phyloP scores from a whole-genome alignment of 2,113 vertebrate genomes.

The Octodon degus region DNA sequence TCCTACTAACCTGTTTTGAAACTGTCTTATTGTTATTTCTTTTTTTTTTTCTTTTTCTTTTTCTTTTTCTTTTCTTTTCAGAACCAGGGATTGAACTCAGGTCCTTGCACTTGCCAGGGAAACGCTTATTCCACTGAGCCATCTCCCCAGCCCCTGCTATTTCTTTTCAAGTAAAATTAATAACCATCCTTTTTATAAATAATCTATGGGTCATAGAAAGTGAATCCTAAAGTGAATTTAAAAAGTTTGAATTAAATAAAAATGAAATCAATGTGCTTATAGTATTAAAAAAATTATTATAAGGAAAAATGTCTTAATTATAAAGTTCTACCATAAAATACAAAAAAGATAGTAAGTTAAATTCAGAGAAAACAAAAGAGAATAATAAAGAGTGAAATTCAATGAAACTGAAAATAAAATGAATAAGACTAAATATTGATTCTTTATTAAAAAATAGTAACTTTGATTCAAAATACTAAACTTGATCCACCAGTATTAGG shows the following conservation, averaged over 20 bases:
- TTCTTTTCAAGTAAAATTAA: too few species aligned
- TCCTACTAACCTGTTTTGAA: too few species aligned
- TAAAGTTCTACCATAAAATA: not conserved
- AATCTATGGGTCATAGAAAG: too few species aligned
- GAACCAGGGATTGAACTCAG: too few species aligned
- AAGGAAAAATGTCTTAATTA: not conserved
- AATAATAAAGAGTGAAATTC: not conserved
- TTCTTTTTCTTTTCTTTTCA: too few species aligned
- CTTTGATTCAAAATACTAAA: not conserved
- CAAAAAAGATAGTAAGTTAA: not conserved
- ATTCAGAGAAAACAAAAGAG: not conserved
- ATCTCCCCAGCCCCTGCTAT: too few species aligned
- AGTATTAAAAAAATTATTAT: not conserved
- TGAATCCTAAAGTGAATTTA: not conserved
- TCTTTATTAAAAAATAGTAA: not conserved
- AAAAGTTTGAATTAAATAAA: not conserved
- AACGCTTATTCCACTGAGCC: too few species aligned
- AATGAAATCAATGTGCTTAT: not conserved
- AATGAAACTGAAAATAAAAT: not conserved
- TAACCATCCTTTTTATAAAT: not conserved
- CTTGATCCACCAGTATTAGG: not conserved
- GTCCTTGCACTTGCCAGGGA: too few species aligned
- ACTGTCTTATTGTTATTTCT: too few species aligned
- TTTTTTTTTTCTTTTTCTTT: too few species aligned
- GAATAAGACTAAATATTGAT: not conserved